Evolutionary conservation across 2,797 vertebrate species (phyloP), one percentile per base, ranked within the genome.

Genomic region (Xiphophorus birchmanni): DNA sequence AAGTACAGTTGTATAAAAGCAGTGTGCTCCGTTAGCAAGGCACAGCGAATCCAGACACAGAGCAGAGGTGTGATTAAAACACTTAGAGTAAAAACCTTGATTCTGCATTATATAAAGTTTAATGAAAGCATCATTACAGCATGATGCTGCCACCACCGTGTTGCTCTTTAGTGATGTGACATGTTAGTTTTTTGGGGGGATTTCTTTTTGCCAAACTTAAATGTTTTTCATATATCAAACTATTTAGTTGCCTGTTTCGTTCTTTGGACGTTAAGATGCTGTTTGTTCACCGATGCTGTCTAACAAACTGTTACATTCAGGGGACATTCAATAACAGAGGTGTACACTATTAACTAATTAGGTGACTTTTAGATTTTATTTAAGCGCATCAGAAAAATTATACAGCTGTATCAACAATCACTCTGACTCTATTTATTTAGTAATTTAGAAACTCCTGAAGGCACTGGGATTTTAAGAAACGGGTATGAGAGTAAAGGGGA

Each of bases 11-110:
- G 79, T 84, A 84, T 75, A 48, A 74, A 82, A 54, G 79, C 2
- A 86, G 63, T 85, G 79, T 83, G 75, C 45, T 89, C 47, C 74
- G 76, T 84, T 56, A 71, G 40, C 74, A 74, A 84, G 81, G 81
- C 79, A 56, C 75, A 83, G 71, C 79, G 29, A 80, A 35, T 74
- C 73, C 10, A 81, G 60, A 83, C 48, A 56, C 75, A 42, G 26
- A 23, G 78, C 18, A 78, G 23, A 72, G n/a, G 76, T 63, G 3
- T n/a, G 50, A 56, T 18, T 44, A 52, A 4, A 37, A 63, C 54
- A 76, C 3, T 5, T 54, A n/a, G 13, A 73, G 12, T 6, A 12
- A 32, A 60, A 60, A 35, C 60, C 5, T 63, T 35, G 1, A 45
- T 74, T 40, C 26, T 44, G 47, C 37, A 67, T 65, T 21, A 47